Conservation (phyloP, 2,888 invertebrate species). For the Lithophane ornitopus region DNA sequence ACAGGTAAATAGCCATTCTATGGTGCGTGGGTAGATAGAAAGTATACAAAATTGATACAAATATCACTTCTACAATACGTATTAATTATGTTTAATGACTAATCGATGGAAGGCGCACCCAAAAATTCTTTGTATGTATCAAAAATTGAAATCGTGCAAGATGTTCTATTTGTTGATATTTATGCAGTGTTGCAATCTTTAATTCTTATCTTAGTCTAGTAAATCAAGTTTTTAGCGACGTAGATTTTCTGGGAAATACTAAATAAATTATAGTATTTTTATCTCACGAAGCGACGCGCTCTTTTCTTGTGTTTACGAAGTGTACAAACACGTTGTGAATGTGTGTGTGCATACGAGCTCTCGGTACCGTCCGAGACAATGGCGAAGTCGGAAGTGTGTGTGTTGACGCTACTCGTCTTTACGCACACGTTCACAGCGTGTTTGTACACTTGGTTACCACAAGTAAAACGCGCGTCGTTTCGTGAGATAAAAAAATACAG, state of each 20-base stretch:
- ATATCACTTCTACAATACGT: constrained; percentile 67
- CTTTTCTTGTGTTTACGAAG: no score
- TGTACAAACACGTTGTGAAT: no score
- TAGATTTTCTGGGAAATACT: constrained; percentile 5
- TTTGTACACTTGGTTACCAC: no score
- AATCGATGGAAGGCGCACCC: constrained; percentile 58
- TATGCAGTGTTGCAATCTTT: constrained; percentile 50
- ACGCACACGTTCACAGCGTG: no score
- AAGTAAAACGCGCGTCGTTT: no score
- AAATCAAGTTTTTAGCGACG: constrained; percentile 43
- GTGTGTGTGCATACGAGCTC: no score
- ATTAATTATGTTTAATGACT: constrained; percentile 66
- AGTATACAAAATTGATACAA: constrained; percentile 66
- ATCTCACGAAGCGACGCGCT: no score
- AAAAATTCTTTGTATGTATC: constrained; percentile 55
- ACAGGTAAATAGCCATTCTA: constrained; percentile 53
- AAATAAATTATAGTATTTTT: constrained; percentile 10
- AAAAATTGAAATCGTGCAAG: constrained; percentile 46
- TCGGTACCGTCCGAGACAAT: no score
- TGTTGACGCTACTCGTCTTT: no score
- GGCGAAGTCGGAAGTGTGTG: no score
- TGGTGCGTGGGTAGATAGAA: constrained; percentile 66
- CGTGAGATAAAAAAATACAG: no score
- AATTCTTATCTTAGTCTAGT: constrained; percentile 16
- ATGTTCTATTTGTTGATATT: constrained; percentile 44